Conservation (phyloP, 2,113 vertebrate genomes). For the Lichenostomus cassidix region DNA sequence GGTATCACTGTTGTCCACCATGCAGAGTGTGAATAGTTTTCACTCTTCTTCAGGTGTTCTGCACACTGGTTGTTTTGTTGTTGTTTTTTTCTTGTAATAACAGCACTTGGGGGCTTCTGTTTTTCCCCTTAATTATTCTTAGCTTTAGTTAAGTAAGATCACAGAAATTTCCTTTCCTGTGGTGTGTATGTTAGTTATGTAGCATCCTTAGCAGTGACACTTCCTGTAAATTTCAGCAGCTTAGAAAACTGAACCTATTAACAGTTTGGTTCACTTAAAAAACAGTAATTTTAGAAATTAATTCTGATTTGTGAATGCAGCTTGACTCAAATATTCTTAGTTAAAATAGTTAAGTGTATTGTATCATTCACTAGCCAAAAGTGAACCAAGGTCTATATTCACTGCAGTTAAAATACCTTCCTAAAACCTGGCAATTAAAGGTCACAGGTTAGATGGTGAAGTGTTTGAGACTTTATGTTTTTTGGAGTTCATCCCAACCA, state of each 20-base stretch:
- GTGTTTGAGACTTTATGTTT: not conserved
- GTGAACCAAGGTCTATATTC: not conserved
- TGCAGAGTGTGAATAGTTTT: not conserved
- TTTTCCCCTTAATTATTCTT: not conserved
- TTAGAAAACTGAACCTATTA: not conserved
- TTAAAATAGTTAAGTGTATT: not conserved
- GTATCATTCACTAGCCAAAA: not conserved
- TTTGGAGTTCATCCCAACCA: not conserved
- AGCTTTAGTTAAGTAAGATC: not conserved
- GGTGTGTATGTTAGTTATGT: not conserved
- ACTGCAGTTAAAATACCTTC: not conserved
- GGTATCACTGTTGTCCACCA: not conserved
- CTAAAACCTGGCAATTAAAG: not conserved
- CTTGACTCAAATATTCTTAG: not conserved
- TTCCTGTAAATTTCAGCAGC: not conserved
- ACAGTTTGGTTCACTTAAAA: not conserved
- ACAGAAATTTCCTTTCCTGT: not conserved
- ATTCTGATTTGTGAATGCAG: not conserved
- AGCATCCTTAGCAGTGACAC: not conserved
- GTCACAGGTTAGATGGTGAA: not conserved
- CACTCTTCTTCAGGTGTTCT: not conserved
- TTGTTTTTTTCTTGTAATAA: not conserved
- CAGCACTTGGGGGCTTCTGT: not conserved
- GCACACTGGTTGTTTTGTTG: accelerated
- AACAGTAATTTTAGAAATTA: accelerated